Base-by-base conservation (phyloP, 2,113 vertebrate species). In the Ptyas mucosa region DNA sequence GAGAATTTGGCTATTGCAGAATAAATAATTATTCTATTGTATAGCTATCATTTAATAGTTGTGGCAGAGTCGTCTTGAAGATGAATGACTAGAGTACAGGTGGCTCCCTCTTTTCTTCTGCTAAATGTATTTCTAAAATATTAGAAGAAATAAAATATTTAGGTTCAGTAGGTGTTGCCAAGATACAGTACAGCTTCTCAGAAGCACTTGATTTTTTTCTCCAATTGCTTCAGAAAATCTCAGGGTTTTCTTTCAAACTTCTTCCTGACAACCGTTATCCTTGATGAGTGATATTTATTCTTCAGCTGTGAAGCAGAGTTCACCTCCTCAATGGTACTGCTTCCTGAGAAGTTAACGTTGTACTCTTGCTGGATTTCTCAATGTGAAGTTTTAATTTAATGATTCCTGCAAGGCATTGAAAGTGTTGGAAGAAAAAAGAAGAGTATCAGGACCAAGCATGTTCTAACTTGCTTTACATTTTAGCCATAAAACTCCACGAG, bases 241-340 rank as follows among this genome's bases (percentile, higher is more conserved):
- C 21, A 52, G 9, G 5, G 4, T 61, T 43, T 46, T 58, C 14
- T 51, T 18, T 29, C 14, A 43, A 55, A 29, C 7, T 6, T 55
- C 54, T 18, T 54, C 34, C 24, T 54, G 34, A 8, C 43, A 90
- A 61, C 20, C 29, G 8, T 5, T 51, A 49, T n/a, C 29, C 15
- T 93, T 98, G 98, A 98, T 97, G 97, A 98, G 97, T 96, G 95
- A 97, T 96, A 96, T 96, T 97, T 97, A 96, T 95, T 97, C 95
- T 96, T 97, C 95, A 97, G 97, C 97, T 97, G 97, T 96, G 97
- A 98, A 97, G 85, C 94, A 96, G 96, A 96, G 96, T 98, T 97
- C 98, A 99, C 99, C 99, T 99, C 99, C 97, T 99, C 99, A 97
- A 99, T 98, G 95, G 99, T 99, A 98, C 98, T 99, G 98, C 98